Conservation (phyloP, 1,140 invertebrate genomes). For the Atta colombica region DNA sequence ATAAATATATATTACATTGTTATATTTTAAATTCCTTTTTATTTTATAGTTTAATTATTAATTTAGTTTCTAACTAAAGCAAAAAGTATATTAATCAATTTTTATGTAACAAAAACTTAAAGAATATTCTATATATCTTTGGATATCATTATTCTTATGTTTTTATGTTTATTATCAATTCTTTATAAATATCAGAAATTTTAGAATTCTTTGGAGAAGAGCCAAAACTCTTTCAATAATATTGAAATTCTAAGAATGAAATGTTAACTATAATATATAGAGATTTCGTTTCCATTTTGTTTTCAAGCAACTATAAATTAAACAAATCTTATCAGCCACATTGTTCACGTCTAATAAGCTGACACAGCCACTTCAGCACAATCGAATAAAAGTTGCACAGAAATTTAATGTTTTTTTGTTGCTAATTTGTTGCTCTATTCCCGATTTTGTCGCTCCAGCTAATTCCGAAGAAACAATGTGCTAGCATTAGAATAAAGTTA, state of each 20-base stretch:
- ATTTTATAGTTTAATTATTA: neutral
- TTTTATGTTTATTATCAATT: neutral
- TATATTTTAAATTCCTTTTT: neutral
- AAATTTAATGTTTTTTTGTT: too few relatives aligned
- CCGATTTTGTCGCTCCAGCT: too few relatives aligned
- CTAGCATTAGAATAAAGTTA: too few relatives aligned
- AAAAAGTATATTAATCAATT: neutral
- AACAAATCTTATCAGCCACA: neutral
- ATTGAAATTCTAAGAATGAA: neutral
- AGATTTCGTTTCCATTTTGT: neutral
- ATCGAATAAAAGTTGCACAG: too few relatives aligned
- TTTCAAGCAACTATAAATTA: neutral
- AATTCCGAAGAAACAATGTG: too few relatives aligned
- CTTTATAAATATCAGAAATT: neutral
- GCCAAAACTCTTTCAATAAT: neutral
- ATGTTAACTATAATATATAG: neutral
- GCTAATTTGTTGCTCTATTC: too few relatives aligned
- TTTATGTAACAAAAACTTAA: neutral
- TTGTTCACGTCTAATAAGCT: neutral
- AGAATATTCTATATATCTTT: neutral
- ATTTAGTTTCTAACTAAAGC: constrained; percentile 2
- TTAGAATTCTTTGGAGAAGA: neutral
- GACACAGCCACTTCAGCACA: too few relatives aligned
- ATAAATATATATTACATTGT: constrained; percentile 12
- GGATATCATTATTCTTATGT: neutral